Evolutionary conservation across 2,113 vertebrate species (phyloP), one percentile per base, ranked within the genome.

Genomic region (Microtus oregoni): DNA sequence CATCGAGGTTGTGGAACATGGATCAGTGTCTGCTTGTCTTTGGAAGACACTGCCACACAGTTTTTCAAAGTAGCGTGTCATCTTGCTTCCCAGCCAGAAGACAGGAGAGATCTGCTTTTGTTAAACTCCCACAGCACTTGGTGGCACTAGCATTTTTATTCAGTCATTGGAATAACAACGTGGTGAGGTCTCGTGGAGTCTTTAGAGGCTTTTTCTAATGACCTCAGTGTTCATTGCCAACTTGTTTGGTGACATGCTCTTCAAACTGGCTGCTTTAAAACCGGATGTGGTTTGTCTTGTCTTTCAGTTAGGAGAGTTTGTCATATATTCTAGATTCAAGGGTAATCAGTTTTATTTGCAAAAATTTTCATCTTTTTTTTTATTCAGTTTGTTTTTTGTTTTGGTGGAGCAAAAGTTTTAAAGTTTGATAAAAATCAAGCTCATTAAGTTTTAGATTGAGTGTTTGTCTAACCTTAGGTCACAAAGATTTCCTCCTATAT

Each of bases 291-390:
- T 94, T 76, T 20, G 28, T 81, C 19, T 35, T 72, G 30, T 63
- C 86, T 94, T 90, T 90, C 5, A 77, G 19, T 77, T 77, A 81
- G 63, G 90, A 70, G 58, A 24, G 32, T 50, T 87, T 63, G 41
- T 50, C 86, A n/a, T 94, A 41, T 61, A 52, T 79, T 86, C 38
- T 35, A 61, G 30, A 63, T 92, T 38, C 30, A 55, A 88, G n/a
- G 76, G 41, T 92, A 22, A 41, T 24, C 15, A 50, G 32, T 50
- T 70, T 81, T 82, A 58, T 63, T 81, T 87, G 19, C 73, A 50
- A 90, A 70, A 19, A 55, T 68, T 94, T 94, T 86, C 35, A 76
- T n/a, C 24, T 41, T 38, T 26, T 73, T 82, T 79, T 92, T 96
- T 26, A 35, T 87, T 87, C 92, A 35, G 30, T 90, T 90, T 35